Conservation (phyloP, 2,888 invertebrate genomes). For the Brenthis hecate region DNA sequence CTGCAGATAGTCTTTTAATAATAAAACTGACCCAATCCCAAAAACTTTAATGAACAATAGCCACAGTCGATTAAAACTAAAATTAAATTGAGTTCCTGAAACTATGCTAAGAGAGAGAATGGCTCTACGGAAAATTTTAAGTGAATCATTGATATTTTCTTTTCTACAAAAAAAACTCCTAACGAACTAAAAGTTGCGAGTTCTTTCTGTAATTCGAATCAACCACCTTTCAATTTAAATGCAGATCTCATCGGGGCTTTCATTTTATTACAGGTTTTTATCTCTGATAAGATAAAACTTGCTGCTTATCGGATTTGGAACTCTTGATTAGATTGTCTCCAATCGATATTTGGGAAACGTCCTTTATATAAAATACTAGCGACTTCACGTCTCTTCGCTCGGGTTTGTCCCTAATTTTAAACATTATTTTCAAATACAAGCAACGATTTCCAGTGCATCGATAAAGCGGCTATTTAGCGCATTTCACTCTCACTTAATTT, state of each 20-base stretch:
- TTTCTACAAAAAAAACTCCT: slow-evolving; percentile 16
- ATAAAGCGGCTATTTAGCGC: no score
- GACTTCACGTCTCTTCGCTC: no score
- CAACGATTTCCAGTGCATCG: no score
- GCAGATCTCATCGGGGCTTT: slow-evolving; percentile 27
- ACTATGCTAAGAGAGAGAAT: background rate
- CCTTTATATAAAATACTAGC: no score
- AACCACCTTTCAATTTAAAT: slow-evolving; percentile 26
- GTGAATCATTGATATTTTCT: slow-evolving; percentile 8
- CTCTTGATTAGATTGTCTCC: slow-evolving; percentile 18
- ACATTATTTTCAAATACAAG: no score
- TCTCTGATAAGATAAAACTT: slow-evolving; percentile 26
- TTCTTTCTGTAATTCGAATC: slow-evolving; percentile 23
- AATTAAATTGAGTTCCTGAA: no score
- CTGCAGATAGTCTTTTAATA: no score
- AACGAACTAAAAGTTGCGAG: slow-evolving; percentile 26
- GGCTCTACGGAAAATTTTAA: slow-evolving; percentile 3
- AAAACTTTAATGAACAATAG: no score
- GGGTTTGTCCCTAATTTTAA: no score
- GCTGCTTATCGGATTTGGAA: slow-evolving; percentile 14
- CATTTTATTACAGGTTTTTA: slow-evolving; percentile 25
- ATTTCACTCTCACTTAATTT: no score
- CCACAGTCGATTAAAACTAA: no score
- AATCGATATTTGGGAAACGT: slow-evolving; percentile 8
- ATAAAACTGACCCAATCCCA: no score